Conservation (phyloP, 2,797 vertebrate genomes). For the Harpagifer antarcticus region DNA sequence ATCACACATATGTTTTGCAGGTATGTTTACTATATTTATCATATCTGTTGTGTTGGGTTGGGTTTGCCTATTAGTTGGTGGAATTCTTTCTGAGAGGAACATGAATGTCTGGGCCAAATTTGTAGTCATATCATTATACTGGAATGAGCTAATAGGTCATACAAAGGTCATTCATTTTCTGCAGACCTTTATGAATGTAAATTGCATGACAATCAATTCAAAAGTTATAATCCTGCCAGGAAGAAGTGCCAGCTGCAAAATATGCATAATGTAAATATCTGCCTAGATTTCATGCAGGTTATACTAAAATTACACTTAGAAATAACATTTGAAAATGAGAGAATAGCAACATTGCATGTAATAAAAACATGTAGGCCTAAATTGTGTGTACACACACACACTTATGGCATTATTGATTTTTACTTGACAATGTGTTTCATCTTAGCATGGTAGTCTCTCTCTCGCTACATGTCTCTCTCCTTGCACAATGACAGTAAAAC, state of each 20-base stretch:
- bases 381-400: background rate
- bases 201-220: background rate
- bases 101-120: too few species aligned
- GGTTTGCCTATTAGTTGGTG: background rate
- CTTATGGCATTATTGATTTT: constrained; percentile 10
- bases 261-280: background rate
- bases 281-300: background rate
- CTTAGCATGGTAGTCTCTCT: background rate
- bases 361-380: background rate
- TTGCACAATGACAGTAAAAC: constrained; percentile 32
- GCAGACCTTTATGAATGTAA: background rate
- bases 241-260: background rate
- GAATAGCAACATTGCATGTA: background rate
- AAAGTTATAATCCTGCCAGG: background rate
- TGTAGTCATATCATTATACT: background rate
- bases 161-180: background rate
- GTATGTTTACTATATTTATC: background rate
- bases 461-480: constrained; percentile 4
- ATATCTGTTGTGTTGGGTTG: background rate
- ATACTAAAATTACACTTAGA: background rate
- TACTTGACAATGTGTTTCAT: constrained; percentile 43
- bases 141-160: background rate
- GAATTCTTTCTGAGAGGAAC: too few species aligned
- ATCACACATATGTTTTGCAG: background rate
- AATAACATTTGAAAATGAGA: background rate